phyloP scores from a whole-genome alignment of 2,797 vertebrate species.

The Diglossa cyanea region DNA sequence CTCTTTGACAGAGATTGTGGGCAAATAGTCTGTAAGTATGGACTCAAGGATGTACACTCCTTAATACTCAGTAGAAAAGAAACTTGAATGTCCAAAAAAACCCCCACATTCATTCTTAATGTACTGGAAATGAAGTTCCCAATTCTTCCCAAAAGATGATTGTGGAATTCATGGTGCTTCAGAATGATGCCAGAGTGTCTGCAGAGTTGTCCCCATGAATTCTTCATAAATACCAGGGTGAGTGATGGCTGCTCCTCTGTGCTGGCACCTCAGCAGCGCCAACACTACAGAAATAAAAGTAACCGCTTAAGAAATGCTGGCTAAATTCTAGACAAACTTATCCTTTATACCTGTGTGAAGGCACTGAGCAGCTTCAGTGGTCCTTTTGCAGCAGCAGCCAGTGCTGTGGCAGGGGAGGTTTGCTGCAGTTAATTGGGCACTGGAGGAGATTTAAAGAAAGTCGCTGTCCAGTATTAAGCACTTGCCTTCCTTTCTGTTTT shows the following conservation, averaged over 20 bases:
- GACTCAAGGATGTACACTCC: rapidly evolving
- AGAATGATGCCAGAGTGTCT: neutral
- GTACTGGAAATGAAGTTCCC: neutral
- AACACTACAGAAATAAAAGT: rapidly evolving
- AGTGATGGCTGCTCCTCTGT: neutral
- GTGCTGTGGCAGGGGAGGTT: rapidly evolving
- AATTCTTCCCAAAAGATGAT: neutral
- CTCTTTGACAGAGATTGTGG: neutral
- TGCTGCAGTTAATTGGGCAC: neutral
- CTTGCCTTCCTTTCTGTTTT: neutral
- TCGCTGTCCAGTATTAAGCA: slow-evolving; percentile 15
- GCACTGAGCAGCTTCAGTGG: neutral
- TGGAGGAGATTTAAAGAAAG: neutral
- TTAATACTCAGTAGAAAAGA: neutral
- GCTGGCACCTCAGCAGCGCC: neutral
- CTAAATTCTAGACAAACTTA: neutral
- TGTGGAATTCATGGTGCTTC: neutral
- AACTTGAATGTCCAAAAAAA: neutral
- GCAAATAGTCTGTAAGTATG: neutral
- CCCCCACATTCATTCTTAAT: rapidly evolving
- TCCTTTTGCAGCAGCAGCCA: neutral
- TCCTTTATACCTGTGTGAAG: neutral
- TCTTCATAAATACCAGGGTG: neutral
- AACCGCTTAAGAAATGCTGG: neutral
- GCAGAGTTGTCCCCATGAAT: neutral